Percentiles rank a stretch among this genome's conserved stretches.
Conservation (phyloP, 2,888 invertebrate species). For the Caenorhabditis sp. region DNA sequence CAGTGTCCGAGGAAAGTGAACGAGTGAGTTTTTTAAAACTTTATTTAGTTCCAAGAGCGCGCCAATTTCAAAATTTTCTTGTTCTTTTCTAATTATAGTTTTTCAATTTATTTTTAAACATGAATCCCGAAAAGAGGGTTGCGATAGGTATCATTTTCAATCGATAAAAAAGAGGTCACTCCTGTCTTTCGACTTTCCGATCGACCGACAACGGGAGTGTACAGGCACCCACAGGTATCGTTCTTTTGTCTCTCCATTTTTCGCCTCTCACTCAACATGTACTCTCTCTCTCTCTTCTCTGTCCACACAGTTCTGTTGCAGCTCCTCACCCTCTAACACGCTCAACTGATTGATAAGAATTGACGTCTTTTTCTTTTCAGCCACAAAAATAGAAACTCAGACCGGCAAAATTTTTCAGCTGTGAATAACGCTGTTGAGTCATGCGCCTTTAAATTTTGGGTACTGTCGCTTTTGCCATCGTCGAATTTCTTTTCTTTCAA, state of each 20-base stretch:
- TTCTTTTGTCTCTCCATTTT: conserved; percentile 5
- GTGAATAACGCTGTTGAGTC: not conserved
- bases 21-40: conserved; percentile 21
- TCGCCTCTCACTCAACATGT: not conserved
- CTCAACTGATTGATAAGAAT: conserved; percentile 14
- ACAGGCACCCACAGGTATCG: conserved; percentile 1
- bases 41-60: too few species aligned
- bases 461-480: not conserved
- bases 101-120: too few species aligned
- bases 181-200: conserved; percentile 2
- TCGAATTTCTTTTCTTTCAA: not conserved
- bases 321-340: conserved; percentile 3
- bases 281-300: not conserved
- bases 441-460: conserved; percentile 27
- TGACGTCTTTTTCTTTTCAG: conserved; percentile 4
- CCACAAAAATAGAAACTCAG: not conserved
- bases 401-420: not conserved
- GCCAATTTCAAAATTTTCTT: too few species aligned
- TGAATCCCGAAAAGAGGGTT: not conserved
- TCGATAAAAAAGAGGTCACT: conserved; percentile 55
- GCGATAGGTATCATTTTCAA: not conserved
- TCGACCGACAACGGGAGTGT: conserved; percentile 8
- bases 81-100: too few species aligned
- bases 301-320: conserved; percentile 19
- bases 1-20: conserved; percentile 2